phyloP scores from a whole-genome alignment of 2,888 invertebrate genomes.

The Dichetophora obliterata region DNA sequence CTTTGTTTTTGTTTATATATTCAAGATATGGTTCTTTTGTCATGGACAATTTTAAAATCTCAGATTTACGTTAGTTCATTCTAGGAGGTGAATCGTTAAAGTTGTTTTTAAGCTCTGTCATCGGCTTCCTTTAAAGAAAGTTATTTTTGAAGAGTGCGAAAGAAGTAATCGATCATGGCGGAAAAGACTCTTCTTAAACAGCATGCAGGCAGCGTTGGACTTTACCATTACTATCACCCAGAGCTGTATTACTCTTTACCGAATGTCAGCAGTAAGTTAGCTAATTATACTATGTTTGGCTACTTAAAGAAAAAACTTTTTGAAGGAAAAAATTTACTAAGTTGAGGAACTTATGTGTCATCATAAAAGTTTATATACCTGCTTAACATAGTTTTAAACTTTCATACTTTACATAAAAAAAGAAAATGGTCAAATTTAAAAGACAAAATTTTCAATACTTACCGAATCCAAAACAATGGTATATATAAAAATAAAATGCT shows the following conservation, averaged over 20 bases:
- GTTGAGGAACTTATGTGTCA: no score
- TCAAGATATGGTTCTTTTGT: slow-evolving; percentile 18
- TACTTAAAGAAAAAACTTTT: background rate
- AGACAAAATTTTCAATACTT: no score
- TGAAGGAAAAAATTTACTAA: no score
- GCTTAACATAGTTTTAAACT: no score
- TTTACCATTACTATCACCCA: slow-evolving; percentile 69
- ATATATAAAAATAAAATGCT: no score
- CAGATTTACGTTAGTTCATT: slow-evolving; percentile 44
- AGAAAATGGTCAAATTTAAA: no score
- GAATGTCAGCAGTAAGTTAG: slow-evolving; percentile 60
- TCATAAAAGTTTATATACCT: no score
- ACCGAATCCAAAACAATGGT: no score
- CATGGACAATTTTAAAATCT: no score
- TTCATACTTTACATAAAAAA: no score
- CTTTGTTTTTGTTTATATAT: slow-evolving; percentile 33
- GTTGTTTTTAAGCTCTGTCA: slow-evolving; percentile 18
- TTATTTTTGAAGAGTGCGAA: background rate
- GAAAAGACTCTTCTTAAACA: slow-evolving; percentile 43
- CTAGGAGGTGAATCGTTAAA: slow-evolving; percentile 43
- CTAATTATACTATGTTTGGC: background rate
- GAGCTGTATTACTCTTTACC: slow-evolving; percentile 66
- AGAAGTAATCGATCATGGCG: slow-evolving; percentile 50
- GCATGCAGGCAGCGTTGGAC: slow-evolving; percentile 51
- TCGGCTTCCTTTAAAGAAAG: background rate